These are phyloP conservation scores for Tolypeutes matacus DNA, from an alignment of 2,797 vertebrate genomes.

Conservation along the genomic window DNA sequence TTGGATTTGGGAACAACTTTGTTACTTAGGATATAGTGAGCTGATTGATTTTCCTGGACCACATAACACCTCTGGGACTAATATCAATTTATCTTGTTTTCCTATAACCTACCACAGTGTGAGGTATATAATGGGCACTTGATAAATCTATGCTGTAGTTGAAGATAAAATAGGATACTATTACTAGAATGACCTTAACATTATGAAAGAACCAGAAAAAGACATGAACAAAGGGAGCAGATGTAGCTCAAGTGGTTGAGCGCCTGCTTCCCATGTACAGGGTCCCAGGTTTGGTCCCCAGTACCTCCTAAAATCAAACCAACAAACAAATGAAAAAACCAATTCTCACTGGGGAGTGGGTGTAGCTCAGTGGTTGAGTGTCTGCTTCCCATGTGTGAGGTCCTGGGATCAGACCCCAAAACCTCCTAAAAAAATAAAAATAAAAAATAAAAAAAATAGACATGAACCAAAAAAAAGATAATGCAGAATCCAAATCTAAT, in stretches of 20 bases:
- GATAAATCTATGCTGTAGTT: neutral
- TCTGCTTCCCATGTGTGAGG: too few relatives aligned
- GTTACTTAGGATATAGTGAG: neutral
- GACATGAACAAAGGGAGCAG: neutral
- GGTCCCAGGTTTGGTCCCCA: too few relatives aligned
- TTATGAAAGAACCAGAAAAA: neutral
- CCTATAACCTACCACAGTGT: neutral
- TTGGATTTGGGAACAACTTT: neutral
- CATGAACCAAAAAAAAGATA: neutral
- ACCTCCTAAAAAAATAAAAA: too few relatives aligned
- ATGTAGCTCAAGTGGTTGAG: too few relatives aligned
- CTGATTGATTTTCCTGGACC: neutral
- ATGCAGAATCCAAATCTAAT: neutral
- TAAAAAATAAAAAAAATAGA: too few relatives aligned
- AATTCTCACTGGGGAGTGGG: too few relatives aligned
- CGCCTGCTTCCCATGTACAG: too few relatives aligned
- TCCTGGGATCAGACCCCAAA: too few relatives aligned
- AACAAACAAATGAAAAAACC: too few relatives aligned
- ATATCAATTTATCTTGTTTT: neutral
- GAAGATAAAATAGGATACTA: neutral
- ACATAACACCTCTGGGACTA: neutral
- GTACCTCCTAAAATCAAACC: too few relatives aligned
- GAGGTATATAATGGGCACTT: neutral
- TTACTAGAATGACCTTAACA: neutral
- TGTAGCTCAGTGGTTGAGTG: too few relatives aligned